Evolutionary conservation across 2,797 vertebrate species (phyloP).

Genomic region (Diplodus puntazzo): DNA sequence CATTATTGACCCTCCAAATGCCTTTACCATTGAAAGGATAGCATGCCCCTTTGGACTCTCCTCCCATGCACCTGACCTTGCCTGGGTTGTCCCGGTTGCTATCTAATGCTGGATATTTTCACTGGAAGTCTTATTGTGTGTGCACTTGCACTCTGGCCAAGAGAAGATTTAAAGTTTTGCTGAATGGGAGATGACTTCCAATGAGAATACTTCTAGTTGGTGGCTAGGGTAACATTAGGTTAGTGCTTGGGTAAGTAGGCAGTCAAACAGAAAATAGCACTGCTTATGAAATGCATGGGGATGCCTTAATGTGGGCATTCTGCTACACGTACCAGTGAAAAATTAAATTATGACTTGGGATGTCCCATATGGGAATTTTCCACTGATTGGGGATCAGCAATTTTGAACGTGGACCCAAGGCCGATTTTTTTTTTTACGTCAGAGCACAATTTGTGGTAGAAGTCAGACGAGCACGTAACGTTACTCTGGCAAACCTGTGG

Average conservation of each 20-base stretch:
- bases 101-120: not conserved
- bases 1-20: not conserved
- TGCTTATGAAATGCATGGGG: not conserved
- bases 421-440: too few relatives aligned
- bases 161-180: not conserved
- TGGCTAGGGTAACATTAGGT: not conserved
- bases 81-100: not conserved
- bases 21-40: not conserved
- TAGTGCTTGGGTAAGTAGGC: not conserved
- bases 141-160: not conserved
- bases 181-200: not conserved
- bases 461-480: too few relatives aligned
- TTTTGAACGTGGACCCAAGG: too few relatives aligned
- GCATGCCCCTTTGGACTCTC: not conserved
- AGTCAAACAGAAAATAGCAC: not conserved
- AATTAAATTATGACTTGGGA: not conserved
- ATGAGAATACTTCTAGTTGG: not conserved
- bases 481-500: too few relatives aligned
- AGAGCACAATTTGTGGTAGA: too few relatives aligned
- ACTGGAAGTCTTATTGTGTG: not conserved
- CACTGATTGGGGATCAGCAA: too few relatives aligned
- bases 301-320: not conserved
- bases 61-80: slow-evolving; percentile 1
- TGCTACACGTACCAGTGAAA: not conserved
- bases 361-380: too few relatives aligned